Evolutionary conservation across 2,113 vertebrate genomes (phyloP), one percentile per base, ranked within the genome.

Genomic region (Anguilla rostrata): DNA sequence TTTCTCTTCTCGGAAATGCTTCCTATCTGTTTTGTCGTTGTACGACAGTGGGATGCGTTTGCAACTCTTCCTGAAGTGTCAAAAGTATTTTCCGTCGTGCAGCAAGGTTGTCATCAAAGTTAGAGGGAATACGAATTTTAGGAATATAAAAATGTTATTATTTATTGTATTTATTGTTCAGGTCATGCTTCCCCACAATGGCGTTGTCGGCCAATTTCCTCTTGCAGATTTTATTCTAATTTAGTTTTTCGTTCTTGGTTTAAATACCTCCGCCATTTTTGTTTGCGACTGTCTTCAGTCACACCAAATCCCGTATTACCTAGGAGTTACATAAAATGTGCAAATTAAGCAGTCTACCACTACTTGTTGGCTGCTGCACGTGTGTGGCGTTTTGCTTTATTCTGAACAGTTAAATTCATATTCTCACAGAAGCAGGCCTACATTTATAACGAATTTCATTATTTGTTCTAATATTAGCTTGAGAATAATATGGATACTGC

Each of bases 1-100:
- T 81, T 81, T 84, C 39, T 81, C 63, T 66, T 84, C 43, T 89
- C 87, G 87, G 84, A 89, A 91, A 90, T 89, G 84, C 88, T 90
- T 89, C 88, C 85, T 90, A 87, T 86, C 81, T 87, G 75, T 84
- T 86, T 39, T 15, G 56, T 78, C 79, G 57, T 29, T 49, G 79
- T 81, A 49, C 71, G 56, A 80, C 84, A 84, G 22, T 86, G 81
- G 85, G 57, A 84, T 88, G 81, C 84, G 41, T 87, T 34, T 43
- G 39, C 20, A 87, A 88, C 86, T 89, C 89, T 91, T 87, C 89
- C 90, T 90, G 57, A 57, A 85, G 82, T 78, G 20, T 49, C 39
- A 53, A 84, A 18, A 57, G 43, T 15, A 15, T 63, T 53, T 78
- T 71, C 34, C 85, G 29, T 29, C 78, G 53, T 80, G 39, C 63